Conservation (phyloP, 2,888 invertebrate species). For the Dynastes tityus region DNA sequence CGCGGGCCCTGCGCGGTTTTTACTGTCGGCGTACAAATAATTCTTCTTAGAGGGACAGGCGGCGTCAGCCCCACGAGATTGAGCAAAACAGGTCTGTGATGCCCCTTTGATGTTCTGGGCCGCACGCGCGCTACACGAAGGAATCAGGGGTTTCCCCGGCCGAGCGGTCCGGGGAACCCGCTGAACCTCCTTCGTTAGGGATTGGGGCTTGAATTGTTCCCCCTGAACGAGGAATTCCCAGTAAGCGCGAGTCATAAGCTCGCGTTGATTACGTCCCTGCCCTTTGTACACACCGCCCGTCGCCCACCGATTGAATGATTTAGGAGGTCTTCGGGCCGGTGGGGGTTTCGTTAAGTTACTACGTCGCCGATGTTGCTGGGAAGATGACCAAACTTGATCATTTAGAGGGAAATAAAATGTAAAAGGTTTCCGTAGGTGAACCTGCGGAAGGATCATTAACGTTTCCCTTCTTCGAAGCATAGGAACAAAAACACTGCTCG, state of each 20-base stretch:
- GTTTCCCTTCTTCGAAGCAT: constrained; percentile 29
- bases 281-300: constrained; percentile 81
- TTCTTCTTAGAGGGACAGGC: constrained; percentile 76
- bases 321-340: constrained; percentile 75
- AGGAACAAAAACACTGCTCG: too few species aligned
- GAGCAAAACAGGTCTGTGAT: constrained; percentile 67
- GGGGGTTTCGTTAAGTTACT: constrained; percentile 66
- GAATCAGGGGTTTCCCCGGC: constrained; percentile 76
- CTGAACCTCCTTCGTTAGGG: constrained; percentile 80
- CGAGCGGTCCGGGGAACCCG: constrained; percentile 78
- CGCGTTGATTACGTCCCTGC: constrained; percentile 76
- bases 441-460: constrained; percentile 73
- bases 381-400: constrained; percentile 68
- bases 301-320: constrained; percentile 78
- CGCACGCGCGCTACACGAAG: constrained; percentile 78
- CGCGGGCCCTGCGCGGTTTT: constrained; percentile 59
- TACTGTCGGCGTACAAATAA: constrained; percentile 67
- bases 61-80: constrained; percentile 75
- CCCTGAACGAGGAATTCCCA: constrained; percentile 78
- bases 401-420: constrained; percentile 71
- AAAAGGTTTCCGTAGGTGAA: constrained; percentile 80
- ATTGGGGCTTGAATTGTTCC: constrained; percentile 77
- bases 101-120: constrained; percentile 78
- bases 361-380: constrained; percentile 71
- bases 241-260: constrained; percentile 78